Conservation (phyloP, 2,888 invertebrate species). For the Ophioninae sp. region DNA sequence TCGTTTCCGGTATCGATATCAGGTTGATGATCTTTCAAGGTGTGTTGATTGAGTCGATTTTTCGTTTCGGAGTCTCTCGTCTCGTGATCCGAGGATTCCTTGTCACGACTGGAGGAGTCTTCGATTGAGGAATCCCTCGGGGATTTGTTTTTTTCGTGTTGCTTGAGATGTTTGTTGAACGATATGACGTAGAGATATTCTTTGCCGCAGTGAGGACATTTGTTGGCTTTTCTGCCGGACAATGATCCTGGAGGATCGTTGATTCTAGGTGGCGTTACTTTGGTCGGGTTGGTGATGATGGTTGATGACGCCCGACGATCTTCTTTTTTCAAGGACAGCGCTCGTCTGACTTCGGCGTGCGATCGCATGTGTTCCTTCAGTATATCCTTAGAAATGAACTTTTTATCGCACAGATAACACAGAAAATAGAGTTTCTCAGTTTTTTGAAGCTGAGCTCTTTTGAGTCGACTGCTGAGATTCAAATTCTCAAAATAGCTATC, state of each 20-base stretch:
- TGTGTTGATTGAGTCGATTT: neutral
- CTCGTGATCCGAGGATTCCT: constrained; percentile 65
- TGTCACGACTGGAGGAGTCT: constrained; percentile 69
- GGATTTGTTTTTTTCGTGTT: constrained; percentile 74
- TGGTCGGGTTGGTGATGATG: constrained; percentile 22
- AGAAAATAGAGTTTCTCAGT: constrained; percentile 75
- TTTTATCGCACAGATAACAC: constrained; percentile 78
- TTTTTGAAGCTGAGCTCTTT: constrained; percentile 71
- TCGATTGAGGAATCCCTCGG: constrained; percentile 64
- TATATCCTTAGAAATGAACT: constrained; percentile 76
- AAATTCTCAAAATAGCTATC: constrained; percentile 79
- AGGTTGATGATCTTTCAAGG: neutral
- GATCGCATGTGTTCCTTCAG: constrained; percentile 79
- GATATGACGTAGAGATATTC: constrained; percentile 79
- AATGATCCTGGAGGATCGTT: constrained; percentile 47
- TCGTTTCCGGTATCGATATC: constrained; percentile 14
- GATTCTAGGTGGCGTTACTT: constrained; percentile 9
- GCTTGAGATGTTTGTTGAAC: constrained; percentile 78
- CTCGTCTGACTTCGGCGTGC: constrained; percentile 77
- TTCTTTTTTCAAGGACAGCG: constrained; percentile 70
- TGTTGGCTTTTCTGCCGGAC: constrained; percentile 77
- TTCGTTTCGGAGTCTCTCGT: constrained; percentile 57
- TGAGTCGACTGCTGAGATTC: constrained; percentile 77
- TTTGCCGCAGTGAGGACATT: constrained; percentile 79
- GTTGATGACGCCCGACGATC: constrained; percentile 65